Percentiles rank a stretch among this genome's conserved stretches.
Evolutionary conservation across 37 sponge, comb jelly and placozoan genomes (phyloP).

Genomic region (Aphrocallistes beatrix): DNA sequence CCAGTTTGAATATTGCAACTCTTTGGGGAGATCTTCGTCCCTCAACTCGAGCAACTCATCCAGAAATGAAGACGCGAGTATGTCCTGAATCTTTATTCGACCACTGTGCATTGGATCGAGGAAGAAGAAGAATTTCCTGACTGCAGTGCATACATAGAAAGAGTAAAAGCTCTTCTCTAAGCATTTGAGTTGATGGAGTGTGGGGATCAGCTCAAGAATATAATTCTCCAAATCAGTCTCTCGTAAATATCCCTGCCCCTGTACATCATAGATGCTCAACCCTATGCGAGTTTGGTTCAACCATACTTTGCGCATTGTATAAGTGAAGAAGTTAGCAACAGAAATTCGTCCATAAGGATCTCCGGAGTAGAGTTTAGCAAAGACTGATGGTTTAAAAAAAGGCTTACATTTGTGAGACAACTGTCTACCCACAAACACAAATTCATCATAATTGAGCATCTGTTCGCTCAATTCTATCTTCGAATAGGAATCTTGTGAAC

Average conservation of each 20-base stretch:
- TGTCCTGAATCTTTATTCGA: constrained; percentile 76
- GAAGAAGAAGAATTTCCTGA: constrained; percentile 95
- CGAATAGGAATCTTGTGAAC: neutral
- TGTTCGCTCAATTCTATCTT: neutral
- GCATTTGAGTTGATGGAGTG: constrained; percentile 80
- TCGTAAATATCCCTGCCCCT: constrained; percentile 73
- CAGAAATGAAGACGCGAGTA: constrained; percentile 82
- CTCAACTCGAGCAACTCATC: constrained; percentile 91
- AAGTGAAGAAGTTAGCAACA: constrained; percentile 32
- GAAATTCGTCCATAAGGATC: constrained; percentile 62
- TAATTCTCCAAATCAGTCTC: constrained; percentile 95
- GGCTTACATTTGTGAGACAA: constrained; percentile 22
- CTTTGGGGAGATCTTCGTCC: constrained; percentile 79
- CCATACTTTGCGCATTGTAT: constrained; percentile 56
- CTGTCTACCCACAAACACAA: neutral
- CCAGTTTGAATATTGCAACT: constrained; percentile 80
- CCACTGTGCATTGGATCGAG: constrained; percentile 88
- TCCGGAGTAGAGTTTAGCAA: constrained; percentile 51
- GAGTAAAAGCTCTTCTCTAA: constrained; percentile 93
- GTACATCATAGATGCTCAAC: constrained; percentile 85
- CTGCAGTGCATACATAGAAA: constrained; percentile 98
- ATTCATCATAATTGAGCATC: neutral
- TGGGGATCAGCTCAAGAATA: constrained; percentile 92
- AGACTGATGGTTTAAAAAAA: constrained; percentile 55
- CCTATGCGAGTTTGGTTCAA: constrained; percentile 89